Evolutionary conservation across 2,797 vertebrate genomes (phyloP), one percentile per base, ranked within the genome.

Genomic region (Trachops cirrhosus): DNA sequence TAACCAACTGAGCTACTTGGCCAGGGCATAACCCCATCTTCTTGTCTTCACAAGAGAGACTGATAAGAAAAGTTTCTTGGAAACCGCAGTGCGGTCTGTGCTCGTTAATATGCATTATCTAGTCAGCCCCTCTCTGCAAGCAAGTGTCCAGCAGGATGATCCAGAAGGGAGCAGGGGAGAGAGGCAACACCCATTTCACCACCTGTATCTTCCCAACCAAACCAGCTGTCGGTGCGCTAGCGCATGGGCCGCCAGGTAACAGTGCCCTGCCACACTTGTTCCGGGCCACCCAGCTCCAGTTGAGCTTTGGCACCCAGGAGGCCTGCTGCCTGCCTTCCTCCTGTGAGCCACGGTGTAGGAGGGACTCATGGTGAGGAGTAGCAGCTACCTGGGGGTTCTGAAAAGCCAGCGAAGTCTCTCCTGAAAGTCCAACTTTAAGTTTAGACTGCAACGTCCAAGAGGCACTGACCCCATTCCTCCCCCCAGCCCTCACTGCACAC

Each of bases 31-130:
- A 50, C 19, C 3, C 2, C 37, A 22, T 26, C 41, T 54, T 46
- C 70, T n/a, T 44, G 26, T 68, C 57, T 59, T 91, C 70, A 34
- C 32, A 32, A 32, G n/a, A 83, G 73, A 86, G 71, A 41, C 22
- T 68, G 46, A n/a, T 22, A n/a, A 48, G 14, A 16, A 84, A 44
- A 18, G 21, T 29, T 4, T 41, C 34, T 22, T 59, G 19, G 44
- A 41, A 59, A 44, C 21, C 2, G 0, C 15, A 46, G 0, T 0
- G 14, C 21, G 3, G 26, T 86, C 57, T 52, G 0, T 4, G 5
- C 15, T 64, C 74, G 34, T 52, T 68, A 83, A 19, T n/a, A 24
- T 24, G 16, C 8, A 5, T 3, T 18, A 5, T 78, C 78, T 39
- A 50, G 15, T 32, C 57, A 64, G 67, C 84, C 0, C 18, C 18